phyloP scores from a whole-genome alignment of 2,888 invertebrate species.

The Mythimna lalbum region DNA sequence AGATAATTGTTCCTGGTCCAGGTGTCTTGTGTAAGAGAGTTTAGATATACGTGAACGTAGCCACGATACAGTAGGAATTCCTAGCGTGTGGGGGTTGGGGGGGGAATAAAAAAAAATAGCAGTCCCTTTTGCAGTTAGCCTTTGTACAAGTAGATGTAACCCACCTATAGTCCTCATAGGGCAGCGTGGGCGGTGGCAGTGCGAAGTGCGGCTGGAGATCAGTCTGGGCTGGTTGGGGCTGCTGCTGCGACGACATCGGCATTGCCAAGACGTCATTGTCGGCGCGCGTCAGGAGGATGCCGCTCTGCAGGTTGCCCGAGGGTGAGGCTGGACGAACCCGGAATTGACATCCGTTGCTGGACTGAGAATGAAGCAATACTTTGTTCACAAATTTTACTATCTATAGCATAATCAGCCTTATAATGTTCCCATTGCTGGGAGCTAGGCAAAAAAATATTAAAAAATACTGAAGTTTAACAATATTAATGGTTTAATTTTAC shows the following conservation, averaged over 20 bases:
- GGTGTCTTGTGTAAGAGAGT: no score
- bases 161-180: conserved; percentile 80
- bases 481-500: no score
- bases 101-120: no score
- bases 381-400: neutral
- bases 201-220: conserved; percentile 80
- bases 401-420: no score
- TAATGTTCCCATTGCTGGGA: no score
- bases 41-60: no score
- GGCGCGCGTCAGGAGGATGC: conserved; percentile 53
- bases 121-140: no score
- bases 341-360: conserved; percentile 77
- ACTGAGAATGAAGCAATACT: conserved; percentile 47
- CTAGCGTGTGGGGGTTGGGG: no score
- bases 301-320: conserved; percentile 67
- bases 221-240: conserved; percentile 59
- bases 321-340: conserved; percentile 78
- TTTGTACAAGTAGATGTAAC: neutral
- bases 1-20: no score
- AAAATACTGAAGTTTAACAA: no score
- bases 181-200: conserved; percentile 77
- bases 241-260: conserved; percentile 53
- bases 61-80: no score
- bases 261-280: conserved; percentile 53
- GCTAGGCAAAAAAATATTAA: no score